These are phyloP conservation scores for Adelphocoris suturalis DNA, from an alignment of 2,888 invertebrate genomes.

Conservation along the genomic window DNA sequence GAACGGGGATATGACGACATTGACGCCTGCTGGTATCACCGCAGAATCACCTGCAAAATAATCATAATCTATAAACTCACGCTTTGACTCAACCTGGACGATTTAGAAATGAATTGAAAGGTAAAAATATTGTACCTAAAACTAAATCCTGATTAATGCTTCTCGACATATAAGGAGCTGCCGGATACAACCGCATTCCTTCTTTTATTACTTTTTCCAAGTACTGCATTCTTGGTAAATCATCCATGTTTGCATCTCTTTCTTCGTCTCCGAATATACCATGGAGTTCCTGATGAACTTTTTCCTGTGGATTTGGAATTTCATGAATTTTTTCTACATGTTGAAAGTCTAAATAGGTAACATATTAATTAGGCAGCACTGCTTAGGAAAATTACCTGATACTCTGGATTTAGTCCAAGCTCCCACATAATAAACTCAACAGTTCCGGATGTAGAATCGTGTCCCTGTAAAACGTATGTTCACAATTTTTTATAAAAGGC, in stretches of 20 bases:
- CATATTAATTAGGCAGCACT: too few relatives aligned
- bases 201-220: conserved; percentile 76
- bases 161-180: conserved; percentile 76
- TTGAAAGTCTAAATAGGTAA: background rate
- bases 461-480: conserved; percentile 62
- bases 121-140: conserved; percentile 36
- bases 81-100: background rate
- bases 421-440: conserved; percentile 72
- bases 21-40: conserved; percentile 1
- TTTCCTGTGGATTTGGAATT: conserved; percentile 72
- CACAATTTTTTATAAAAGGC: too few relatives aligned
- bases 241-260: conserved; percentile 75
- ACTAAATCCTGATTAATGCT: conserved; percentile 73
- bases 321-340: background rate
- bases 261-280: conserved; percentile 75
- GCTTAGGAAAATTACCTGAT: conserved; percentile 72
- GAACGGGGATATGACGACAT: conserved; percentile 18
- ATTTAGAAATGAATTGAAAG: too few relatives aligned
- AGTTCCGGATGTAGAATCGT: conserved; percentile 74
- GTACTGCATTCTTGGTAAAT: conserved; percentile 75
- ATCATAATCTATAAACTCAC: background rate
- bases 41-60: conserved; percentile 30
- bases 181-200: conserved; percentile 76
- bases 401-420: conserved; percentile 71
- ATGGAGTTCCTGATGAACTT: conserved; percentile 74